Evolutionary conservation across 2,888 invertebrate species (phyloP).

Genomic region (Rhaphigaster nebulosa): DNA sequence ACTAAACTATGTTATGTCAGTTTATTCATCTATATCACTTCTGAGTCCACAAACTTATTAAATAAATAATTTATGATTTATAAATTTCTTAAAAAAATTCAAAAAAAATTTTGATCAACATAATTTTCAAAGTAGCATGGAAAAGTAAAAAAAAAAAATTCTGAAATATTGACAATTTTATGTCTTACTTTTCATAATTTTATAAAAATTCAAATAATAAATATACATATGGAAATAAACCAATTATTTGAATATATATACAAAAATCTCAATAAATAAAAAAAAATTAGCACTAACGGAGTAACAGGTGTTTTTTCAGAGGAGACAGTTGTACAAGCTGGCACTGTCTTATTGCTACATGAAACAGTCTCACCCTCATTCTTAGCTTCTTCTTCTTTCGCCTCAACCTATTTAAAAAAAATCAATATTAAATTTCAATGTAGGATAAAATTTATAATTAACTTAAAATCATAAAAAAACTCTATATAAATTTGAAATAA

Average conservation of each 20-base stretch:
- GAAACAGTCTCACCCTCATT: conserved; percentile 57
- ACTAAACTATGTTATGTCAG: background rate
- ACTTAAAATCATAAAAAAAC: background rate
- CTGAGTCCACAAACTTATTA: background rate
- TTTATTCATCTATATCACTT: background rate
- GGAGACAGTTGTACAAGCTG: conserved; percentile 57
- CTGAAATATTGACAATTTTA: background rate
- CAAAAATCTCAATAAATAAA: background rate
- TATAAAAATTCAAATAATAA: background rate
- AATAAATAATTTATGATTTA: background rate
- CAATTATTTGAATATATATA: background rate
- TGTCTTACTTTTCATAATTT: background rate
- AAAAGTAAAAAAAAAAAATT: background rate
- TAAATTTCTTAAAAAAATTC: background rate
- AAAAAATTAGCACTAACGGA: conserved; percentile 57
- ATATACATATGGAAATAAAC: background rate
- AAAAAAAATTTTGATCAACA: background rate
- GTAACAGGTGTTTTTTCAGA: conserved; percentile 62
- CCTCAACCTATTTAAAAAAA: conserved; percentile 43
- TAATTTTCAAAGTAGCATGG: background rate
- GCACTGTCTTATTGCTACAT: conserved; percentile 51
- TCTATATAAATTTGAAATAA: background rate
- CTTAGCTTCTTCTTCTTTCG: conserved; percentile 62
- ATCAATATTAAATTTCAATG: background rate
- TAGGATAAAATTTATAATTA: background rate